Evolutionary conservation across 2,888 invertebrate species (phyloP).

Genomic region (Campopleginae sp.): DNA sequence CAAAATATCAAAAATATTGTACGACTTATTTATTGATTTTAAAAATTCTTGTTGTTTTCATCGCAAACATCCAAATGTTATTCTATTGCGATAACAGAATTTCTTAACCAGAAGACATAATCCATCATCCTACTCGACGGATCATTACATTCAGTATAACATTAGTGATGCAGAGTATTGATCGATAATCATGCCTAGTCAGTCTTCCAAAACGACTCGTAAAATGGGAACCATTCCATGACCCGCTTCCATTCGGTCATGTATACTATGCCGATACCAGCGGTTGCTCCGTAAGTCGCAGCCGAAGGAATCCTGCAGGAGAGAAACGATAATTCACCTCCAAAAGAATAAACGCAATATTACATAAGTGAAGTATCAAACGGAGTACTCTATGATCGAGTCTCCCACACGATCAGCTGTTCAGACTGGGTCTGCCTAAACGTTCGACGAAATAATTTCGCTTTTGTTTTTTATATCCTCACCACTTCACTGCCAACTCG

Average conservation of each 20-base stretch:
- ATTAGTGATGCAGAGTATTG: background rate
- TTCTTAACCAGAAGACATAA: background rate
- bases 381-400: background rate
- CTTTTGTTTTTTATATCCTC: background rate
- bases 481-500: conserved; percentile 66
- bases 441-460: background rate
- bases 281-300: conserved; percentile 88
- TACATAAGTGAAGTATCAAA: background rate
- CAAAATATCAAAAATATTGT: background rate
- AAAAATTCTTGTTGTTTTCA: background rate
- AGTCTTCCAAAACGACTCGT: conserved; percentile 89
- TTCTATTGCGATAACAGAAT: background rate
- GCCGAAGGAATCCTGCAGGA: conserved; percentile 86
- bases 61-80: background rate
- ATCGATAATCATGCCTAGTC: background rate
- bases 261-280: conserved; percentile 87
- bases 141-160: conserved; percentile 37
- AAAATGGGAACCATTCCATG: conserved; percentile 90
- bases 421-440: background rate
- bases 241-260: conserved; percentile 92
- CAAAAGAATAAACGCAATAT: background rate
- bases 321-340: background rate
- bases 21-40: background rate
- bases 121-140: conserved; percentile 21
- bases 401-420: background rate